Conservation (phyloP, 2,888 invertebrate genomes). For the Lepidonotus clava region DNA sequence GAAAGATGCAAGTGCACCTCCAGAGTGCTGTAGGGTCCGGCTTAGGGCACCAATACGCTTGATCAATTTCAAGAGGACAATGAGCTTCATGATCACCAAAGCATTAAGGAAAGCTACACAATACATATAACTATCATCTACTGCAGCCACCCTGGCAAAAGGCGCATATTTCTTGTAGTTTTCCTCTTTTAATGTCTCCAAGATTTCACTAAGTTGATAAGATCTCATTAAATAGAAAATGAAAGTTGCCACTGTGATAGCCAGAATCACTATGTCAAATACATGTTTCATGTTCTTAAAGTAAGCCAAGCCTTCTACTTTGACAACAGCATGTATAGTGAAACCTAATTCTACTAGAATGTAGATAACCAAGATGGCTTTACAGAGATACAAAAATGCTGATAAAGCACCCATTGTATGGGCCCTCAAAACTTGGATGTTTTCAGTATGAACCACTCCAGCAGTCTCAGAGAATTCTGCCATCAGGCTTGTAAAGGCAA, state of each 20-base stretch:
- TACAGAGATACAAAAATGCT: neutral
- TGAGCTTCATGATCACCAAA: conserved; percentile 43
- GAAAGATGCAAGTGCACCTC: neutral
- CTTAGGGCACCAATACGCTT: conserved; percentile 13
- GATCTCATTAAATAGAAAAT: conserved; percentile 23
- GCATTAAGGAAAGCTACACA: conserved; percentile 31
- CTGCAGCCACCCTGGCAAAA: neutral
- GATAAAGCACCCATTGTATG: neutral
- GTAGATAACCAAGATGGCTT: conserved; percentile 26
- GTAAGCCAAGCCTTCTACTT: neutral
- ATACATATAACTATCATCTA: conserved; percentile 45
- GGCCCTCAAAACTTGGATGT: conserved; percentile 32
- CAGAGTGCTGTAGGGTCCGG: conserved; percentile 10
- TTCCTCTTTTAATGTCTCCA: conserved; percentile 11
- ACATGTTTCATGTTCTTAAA: conserved; percentile 48
- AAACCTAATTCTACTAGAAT: neutral
- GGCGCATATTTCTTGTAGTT: conserved; percentile 32
- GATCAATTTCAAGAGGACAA: conserved; percentile 22
- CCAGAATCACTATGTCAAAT: conserved; percentile 57
- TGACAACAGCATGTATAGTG: neutral
- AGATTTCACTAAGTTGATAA: neutral
- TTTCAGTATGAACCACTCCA: neutral
- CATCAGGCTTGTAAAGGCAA: neutral
- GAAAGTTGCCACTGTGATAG: conserved; percentile 53
- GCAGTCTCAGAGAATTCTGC: conserved; percentile 31